These are phyloP conservation scores for Takifugu ocellatus DNA, from an alignment of 2,797 vertebrate genomes.

Conservation along the genomic window DNA sequence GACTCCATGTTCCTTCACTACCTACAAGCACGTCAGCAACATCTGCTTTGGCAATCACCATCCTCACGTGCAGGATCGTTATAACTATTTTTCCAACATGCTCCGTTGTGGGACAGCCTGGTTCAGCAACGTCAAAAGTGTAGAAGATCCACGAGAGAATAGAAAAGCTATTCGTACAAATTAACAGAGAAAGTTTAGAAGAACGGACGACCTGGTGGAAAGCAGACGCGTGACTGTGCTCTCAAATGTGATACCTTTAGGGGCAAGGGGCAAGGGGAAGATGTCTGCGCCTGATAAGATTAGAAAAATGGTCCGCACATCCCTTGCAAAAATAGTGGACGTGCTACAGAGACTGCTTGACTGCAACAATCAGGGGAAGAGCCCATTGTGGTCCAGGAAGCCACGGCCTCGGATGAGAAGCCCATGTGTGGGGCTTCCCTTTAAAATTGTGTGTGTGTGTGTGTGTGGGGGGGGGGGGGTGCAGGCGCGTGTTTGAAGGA, in stretches of 20 bases:
- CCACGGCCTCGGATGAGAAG: conserved; percentile 59
- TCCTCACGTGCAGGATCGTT: conserved; percentile 43
- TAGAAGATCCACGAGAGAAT: conserved; percentile 13
- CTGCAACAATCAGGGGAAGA: conserved; percentile 78
- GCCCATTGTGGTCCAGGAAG: conserved; percentile 76
- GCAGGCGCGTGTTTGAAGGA: conserved; percentile 32
- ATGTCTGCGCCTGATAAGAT: conserved; percentile 76
- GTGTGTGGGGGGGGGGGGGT: neutral
- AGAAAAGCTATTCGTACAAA: conserved; percentile 11
- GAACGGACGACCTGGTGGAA: conserved; percentile 29
- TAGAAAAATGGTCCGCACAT: conserved; percentile 65
- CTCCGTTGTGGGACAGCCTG: conserved; percentile 13
- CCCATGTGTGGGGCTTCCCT: conserved; percentile 53
- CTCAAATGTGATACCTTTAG: conserved; percentile 37
- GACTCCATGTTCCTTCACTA: conserved; percentile 35
- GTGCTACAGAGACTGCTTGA: conserved; percentile 45
- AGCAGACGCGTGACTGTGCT: conserved; percentile 47
- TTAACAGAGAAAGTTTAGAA: conserved; percentile 1
- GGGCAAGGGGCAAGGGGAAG: conserved; percentile 49
- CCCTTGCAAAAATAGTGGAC: conserved; percentile 64
- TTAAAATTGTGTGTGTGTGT: conserved; percentile 13
- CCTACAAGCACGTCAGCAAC: conserved; percentile 31
- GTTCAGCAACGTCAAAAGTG: neutral
- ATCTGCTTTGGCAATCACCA: conserved; percentile 53
- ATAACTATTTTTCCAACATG: conserved; percentile 32